Conservation (phyloP, 2,888 invertebrate species). For the Ditula angustiorana region DNA sequence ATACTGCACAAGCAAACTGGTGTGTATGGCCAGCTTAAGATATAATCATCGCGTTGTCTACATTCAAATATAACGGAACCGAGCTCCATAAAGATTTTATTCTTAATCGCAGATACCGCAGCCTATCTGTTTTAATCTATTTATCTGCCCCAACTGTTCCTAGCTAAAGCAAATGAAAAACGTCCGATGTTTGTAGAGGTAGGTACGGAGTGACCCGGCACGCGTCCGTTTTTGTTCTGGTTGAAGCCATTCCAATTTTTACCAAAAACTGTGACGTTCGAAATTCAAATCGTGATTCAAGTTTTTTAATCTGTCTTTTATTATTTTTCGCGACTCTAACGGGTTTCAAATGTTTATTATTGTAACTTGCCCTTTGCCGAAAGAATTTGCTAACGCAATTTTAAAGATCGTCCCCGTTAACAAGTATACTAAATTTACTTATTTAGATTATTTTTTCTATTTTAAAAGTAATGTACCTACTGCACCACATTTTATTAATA, state of each 20-base stretch:
- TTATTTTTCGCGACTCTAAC: constrained; percentile 21
- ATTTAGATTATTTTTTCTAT: too few relatives aligned
- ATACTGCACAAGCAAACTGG: too few relatives aligned
- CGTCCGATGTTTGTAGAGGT: constrained; percentile 63
- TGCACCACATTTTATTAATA: too few relatives aligned
- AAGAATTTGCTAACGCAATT: neutral
- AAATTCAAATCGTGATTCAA: constrained; percentile 44
- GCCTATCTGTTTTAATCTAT: constrained; percentile 25
- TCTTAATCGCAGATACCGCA: constrained; percentile 16
- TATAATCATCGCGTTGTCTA: neutral
- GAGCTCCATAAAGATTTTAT: constrained; percentile 7
- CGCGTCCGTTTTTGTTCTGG: constrained; percentile 60
- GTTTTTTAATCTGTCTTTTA: constrained; percentile 22
- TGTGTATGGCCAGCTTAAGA: too few relatives aligned
- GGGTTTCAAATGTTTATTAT: neutral
- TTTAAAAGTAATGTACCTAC: too few relatives aligned
- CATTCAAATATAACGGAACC: constrained; percentile 21
- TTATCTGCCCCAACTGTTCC: constrained; percentile 13
- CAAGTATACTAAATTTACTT: too few relatives aligned
- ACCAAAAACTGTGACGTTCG: constrained; percentile 56
- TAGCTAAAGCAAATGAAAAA: constrained; percentile 35
- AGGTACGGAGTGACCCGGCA: constrained; percentile 61
- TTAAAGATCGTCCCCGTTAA: neutral
- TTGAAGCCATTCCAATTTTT: constrained; percentile 62
- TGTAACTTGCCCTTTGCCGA: neutral